phyloP scores from a whole-genome alignment of 1,140 invertebrate species.

The Drosophila sp. region DNA sequence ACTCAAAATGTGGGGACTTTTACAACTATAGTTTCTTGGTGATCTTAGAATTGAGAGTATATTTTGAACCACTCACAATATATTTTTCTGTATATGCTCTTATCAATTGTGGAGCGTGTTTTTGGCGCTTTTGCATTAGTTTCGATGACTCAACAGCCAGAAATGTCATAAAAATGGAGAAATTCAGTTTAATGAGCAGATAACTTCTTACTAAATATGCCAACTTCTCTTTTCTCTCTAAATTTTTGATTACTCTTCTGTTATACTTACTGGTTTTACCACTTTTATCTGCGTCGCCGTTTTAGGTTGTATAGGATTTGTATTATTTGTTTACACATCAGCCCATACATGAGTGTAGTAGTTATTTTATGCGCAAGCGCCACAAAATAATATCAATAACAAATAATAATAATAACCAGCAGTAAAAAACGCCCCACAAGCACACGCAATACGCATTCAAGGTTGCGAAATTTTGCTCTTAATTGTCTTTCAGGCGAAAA shows the following conservation, averaged over 20 bases:
- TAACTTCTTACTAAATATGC: too few relatives aligned
- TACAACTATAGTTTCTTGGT: too few relatives aligned
- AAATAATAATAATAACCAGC: constrained; percentile 44
- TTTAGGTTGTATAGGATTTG: constrained; percentile 29
- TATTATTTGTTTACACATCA: constrained; percentile 43
- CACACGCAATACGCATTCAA: constrained; percentile 37
- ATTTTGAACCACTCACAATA: too few relatives aligned
- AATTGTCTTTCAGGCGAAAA: constrained; percentile 30
- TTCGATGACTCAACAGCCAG: too few relatives aligned
- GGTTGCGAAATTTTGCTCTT: constrained; percentile 41
- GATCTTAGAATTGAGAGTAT: too few relatives aligned
- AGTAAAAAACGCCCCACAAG: constrained; percentile 22
- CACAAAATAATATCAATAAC: constrained; percentile 28
- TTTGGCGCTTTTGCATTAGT: too few relatives aligned
- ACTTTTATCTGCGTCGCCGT: constrained; percentile 26
- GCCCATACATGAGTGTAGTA: not conserved
- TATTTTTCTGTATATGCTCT: too few relatives aligned
- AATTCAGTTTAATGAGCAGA: too few relatives aligned
- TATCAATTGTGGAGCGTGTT: too few relatives aligned
- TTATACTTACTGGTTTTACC: constrained; percentile 11
- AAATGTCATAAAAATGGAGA: too few relatives aligned
- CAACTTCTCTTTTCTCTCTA: constrained; percentile 2
- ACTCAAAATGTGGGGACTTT: too few relatives aligned
- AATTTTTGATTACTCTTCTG: not conserved
- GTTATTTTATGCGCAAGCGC: constrained; percentile 42